Base-by-base conservation (phyloP, 2,797 vertebrate genomes). In the Florisuga fusca region DNA sequence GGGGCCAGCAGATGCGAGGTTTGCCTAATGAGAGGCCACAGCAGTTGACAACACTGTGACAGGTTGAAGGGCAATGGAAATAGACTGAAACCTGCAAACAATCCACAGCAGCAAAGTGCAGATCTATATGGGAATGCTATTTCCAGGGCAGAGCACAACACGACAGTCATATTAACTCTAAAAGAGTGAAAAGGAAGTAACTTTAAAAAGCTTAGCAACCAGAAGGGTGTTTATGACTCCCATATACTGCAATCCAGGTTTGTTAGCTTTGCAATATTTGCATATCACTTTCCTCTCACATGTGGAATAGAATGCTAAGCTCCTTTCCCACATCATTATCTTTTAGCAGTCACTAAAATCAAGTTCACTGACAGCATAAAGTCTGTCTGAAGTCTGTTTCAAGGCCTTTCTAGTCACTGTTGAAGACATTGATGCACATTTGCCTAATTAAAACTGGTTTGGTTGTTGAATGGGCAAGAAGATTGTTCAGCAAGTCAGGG, bases 1-100 rank as follows among this genome's bases (percentile, higher is more conserved):
- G 89, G 91, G 87, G 58, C 84, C 75, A 59, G 68, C 89, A 94
- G 87, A 91, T 94, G 91, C 91, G 76, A 55, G 36, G 62, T 81
- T 81, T 90, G 61, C 76, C 82, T 87, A 73, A 89, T 53, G 79
- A 89, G 84, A 74, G 69, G 66, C 76, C 92, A 84, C 43, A 69
- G 69, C 84, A 90, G 63, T 6, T 75, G 84, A 68, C 58, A 73
- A 6, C 72, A 31, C 31, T 15, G 33, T 16, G 43, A 79, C 74
- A 88, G 73, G 77, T 29, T 88, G 88, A 93, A 95, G 55, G 80
- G 62, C 63, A 57, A 15, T 8, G 38, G 31, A 69, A 66, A 81
- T 9, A 33, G 22, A 26, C 20, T 9, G 53, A 12, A 53, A 54
- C 41, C 63, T 1, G 0, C 58, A 26, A 3, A 41, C 29, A 48